Evolutionary conservation across 2,113 vertebrate genomes (phyloP).

Genomic region (Addax nasomaculatus): DNA sequence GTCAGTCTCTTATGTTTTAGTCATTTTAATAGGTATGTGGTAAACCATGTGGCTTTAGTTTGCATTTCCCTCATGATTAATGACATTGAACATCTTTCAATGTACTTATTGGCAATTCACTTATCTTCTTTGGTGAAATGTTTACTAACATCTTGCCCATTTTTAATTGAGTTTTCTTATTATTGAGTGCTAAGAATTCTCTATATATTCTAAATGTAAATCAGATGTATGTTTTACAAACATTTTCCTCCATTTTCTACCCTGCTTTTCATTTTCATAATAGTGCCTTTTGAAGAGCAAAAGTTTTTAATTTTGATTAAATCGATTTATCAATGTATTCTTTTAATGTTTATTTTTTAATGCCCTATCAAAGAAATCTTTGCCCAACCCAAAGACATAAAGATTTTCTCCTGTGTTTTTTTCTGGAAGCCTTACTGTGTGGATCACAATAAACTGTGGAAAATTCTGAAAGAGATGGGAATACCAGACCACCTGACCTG

Average conservation of each 20-base stretch:
- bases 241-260: background rate
- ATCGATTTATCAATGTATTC: background rate
- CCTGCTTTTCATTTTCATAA: background rate
- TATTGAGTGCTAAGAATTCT: background rate
- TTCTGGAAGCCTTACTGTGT: background rate
- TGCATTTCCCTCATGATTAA: background rate
- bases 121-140: background rate
- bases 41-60: background rate
- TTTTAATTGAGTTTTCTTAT: background rate
- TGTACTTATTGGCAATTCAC: background rate
- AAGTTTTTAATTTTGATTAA: background rate
- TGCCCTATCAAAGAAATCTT: background rate
- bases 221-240: background rate
- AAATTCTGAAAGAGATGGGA: no score
- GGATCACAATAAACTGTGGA: no score
- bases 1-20: background rate
- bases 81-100: background rate
- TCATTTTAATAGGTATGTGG: background rate
- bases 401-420: background rate
- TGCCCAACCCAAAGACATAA: background rate
- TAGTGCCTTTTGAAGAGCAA: background rate
- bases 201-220: background rate
- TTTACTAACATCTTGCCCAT: background rate
- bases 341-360: background rate
- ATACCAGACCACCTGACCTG: no score